Evolutionary conservation across 2,113 vertebrate genomes (phyloP), one percentile per base, ranked within the genome.

Genomic region (Artemisiospiza belli): DNA sequence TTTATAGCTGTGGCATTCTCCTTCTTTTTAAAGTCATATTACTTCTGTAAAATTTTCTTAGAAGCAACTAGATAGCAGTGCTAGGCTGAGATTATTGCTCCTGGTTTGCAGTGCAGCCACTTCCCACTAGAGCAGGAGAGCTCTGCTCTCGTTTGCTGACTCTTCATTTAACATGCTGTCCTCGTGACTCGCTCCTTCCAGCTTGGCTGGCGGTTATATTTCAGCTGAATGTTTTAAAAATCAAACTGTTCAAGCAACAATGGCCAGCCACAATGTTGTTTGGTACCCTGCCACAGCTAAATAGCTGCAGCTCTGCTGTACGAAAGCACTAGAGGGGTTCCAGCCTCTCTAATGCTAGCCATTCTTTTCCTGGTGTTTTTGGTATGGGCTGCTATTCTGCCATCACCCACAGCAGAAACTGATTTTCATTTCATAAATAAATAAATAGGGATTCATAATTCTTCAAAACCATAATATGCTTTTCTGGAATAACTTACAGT

Each of bases 161-260:
- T 94, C 95, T 81, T 77, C 88, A 83, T 90, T 86, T 93, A 96
- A 81, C 52, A 43, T 2, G 0, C 43, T 41, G 57, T 54, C 76
- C 89, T 87, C 25, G 15, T 51, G 80, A 78, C 73, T 89, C 0
- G 16, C 83, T 61, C 78, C 86, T 87, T 92, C 96, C 94, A 92
- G 0, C 88, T 96, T 94, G 93, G 90, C 92, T 83, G 64, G 33
- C 33, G 73, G 79, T 87, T 94, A 8, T 24, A 63, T 43, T 95
- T 61, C 88, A 90, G 90, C 20, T 78, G 92, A 86, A 94, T 96
- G 95, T 94, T 96, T 95, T 96, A 96, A 96, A 94, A 97, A 95
- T 95, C 96, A 95, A 96, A 97, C 93, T 96, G 94, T 92, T 96
- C 96, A 43, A 93, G 88, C 72, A 97, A 96, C 94, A 96, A 97